These are phyloP conservation scores for Hipposideros larvatus DNA, from an alignment of 2,797 vertebrate species.

Conservation along the genomic window DNA sequence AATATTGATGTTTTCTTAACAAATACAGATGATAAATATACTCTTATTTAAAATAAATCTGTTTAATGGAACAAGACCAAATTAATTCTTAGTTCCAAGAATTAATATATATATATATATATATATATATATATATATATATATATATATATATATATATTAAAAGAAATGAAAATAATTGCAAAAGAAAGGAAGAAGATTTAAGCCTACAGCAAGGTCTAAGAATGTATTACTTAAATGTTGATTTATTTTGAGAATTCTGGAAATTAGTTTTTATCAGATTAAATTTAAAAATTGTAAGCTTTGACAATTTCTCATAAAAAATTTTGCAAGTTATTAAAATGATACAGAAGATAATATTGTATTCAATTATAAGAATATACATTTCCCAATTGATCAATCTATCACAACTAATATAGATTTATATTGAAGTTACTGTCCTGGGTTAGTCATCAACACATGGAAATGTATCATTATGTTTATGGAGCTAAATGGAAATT, in stretches of 20 bases:
- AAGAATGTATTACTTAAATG: neutral
- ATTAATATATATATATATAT: neutral
- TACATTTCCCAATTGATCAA: neutral
- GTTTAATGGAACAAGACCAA: neutral
- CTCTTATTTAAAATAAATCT: neutral
- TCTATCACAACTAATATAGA: neutral
- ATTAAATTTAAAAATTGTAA: neutral
- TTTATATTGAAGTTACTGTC: neutral
- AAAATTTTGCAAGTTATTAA: neutral
- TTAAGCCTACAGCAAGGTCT: neutral
- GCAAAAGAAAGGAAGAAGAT: neutral
- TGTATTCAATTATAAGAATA: neutral
- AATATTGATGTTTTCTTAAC: neutral
- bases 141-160: neutral
- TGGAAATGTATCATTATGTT: neutral
- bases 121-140: too few species aligned
- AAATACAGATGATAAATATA: neutral
- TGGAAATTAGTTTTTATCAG: neutral
- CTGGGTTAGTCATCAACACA: neutral
- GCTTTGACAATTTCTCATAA: neutral
- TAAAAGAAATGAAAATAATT: neutral
- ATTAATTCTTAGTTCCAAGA: neutral
- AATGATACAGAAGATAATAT: neutral
- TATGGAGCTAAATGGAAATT: neutral
- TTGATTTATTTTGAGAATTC: neutral